Conservation (phyloP, 1,140 invertebrate species). For the Euwallacea similis region DNA sequence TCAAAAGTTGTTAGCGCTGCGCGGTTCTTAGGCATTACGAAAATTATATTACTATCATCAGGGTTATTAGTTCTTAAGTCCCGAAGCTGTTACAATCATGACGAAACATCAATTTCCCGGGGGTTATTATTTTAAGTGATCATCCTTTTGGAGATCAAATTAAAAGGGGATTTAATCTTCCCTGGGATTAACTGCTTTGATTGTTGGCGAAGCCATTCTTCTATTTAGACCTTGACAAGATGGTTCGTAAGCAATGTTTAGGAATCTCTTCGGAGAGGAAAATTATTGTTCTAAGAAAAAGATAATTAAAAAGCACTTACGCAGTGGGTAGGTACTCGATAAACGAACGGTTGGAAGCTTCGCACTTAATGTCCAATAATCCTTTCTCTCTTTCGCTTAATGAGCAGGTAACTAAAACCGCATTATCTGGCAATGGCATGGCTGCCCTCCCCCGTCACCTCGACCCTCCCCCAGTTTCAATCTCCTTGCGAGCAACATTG, state of each 20-base stretch:
- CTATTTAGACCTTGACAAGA: too few species aligned
- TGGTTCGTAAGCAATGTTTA: too few species aligned
- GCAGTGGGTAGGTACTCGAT: slow-evolving; percentile 1
- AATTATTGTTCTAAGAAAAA: neutral
- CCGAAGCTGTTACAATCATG: slow-evolving; percentile 46
- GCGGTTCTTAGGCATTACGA: slow-evolving; percentile 48
- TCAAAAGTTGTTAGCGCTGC: slow-evolving; percentile 53
- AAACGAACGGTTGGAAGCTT: slow-evolving; percentile 27
- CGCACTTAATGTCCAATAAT: slow-evolving; percentile 35
- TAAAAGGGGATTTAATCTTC: too few species aligned
- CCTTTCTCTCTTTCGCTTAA: slow-evolving; percentile 42
- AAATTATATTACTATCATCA: slow-evolving; percentile 36
- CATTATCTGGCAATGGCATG: slow-evolving; percentile 49
- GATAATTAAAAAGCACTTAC: slow-evolving; percentile 17
- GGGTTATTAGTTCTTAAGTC: slow-evolving; percentile 34
- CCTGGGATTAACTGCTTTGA: too few species aligned
- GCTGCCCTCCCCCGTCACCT: slow-evolving; percentile 40
- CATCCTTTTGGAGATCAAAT: too few species aligned
- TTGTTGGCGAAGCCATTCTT: too few species aligned
- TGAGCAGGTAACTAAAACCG: slow-evolving; percentile 53
- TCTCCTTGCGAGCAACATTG: slow-evolving; percentile 50
- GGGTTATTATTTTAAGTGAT: slow-evolving; percentile 41
- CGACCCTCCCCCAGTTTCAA: slow-evolving; percentile 46
- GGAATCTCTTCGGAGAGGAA: too few species aligned
- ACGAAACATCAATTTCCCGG: slow-evolving; percentile 50